Conservation (phyloP, 1,140 invertebrate genomes). For the Hirudo medicinalis region DNA sequence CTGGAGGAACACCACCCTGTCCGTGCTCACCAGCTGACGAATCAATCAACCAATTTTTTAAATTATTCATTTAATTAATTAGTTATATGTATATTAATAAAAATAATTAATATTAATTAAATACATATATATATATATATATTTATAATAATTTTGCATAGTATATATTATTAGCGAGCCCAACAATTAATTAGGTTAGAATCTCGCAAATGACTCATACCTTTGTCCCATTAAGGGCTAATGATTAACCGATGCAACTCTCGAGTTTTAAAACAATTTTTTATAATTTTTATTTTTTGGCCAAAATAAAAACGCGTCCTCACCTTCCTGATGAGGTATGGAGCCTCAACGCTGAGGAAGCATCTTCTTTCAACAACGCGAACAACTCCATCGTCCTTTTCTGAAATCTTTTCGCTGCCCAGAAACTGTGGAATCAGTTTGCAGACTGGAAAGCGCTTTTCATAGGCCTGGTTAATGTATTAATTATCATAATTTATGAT, state of each 20-base stretch:
- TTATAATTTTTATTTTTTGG: slow-evolving; percentile 4
- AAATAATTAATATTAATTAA: background rate
- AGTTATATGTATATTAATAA: background rate
- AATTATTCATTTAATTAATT: background rate
- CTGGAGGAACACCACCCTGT: slow-evolving; percentile 81
- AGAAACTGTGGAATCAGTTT: slow-evolving; percentile 88
- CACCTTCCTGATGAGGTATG: slow-evolving; percentile 90
- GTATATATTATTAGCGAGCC: background rate
- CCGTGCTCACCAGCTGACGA: slow-evolving; percentile 78
- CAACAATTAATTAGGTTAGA: background rate
- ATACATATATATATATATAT: too few species aligned
- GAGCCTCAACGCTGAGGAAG: slow-evolving; percentile 81
- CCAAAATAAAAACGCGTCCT: background rate
- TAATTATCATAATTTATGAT: slow-evolving; percentile 10
- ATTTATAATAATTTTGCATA: too few species aligned
- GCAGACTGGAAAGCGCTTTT: slow-evolving; percentile 80
- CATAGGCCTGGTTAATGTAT: slow-evolving; percentile 66
- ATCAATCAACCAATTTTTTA: slow-evolving; percentile 25
- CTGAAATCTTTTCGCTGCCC: slow-evolving; percentile 68
- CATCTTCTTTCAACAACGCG: slow-evolving; percentile 75
- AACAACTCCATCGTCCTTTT: slow-evolving; percentile 64
- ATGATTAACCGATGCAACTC: too few species aligned
- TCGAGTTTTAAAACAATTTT: background rate
- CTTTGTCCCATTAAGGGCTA: background rate
- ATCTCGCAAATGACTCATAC: background rate